Base-by-base conservation (phyloP, 2,888 invertebrate genomes). In the Diadromus collaris region DNA sequence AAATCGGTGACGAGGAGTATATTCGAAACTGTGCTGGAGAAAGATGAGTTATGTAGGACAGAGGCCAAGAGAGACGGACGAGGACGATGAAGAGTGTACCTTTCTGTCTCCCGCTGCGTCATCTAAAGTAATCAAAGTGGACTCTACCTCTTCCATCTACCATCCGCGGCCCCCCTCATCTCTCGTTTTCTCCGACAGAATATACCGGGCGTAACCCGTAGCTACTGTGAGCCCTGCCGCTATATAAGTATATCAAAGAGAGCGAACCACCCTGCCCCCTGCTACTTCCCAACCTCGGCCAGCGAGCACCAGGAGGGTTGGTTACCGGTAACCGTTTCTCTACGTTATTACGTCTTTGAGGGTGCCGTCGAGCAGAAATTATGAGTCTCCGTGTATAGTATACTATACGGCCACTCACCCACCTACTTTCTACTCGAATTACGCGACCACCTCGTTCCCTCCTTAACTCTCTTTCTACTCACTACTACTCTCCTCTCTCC, bases 181-280 rank as follows among this genome's bases (percentile, higher is more conserved):
- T 72, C 81, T 51, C 64, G 77, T 80, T 67, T 80, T 77, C 74
- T 58, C 67, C 74, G 58, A 38, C 48, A 48, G 60, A 73, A 46
- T 65, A 72, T 74, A 77, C 73, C 69, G 56, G 56, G 67, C 60
- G 64, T 71, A 70, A 68, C 65, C 68, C 81, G 48, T 75, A 72
- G 77, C 65, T 67, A 78, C 78, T 61, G 72, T 56, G 51, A 51
- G 24, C 41, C 78, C 76, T 77, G 81, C 82, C 75, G 83, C 79
- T 86, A 85, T 88, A 88, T 88, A 88, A 89, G 86, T 88, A 87
- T 89, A 87, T 89, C 88, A 88, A 88, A 89, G 89, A 80, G 80
- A 73, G 68, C 61, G 32, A 5, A 6, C 54, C 65, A 9, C 24
- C 21, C 29, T 27, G n/a, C 19, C 48, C 13, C 61, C 21, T 16